Conservation (phyloP, 2,888 invertebrate genomes). For the Prosopocoilus inquinatus region DNA sequence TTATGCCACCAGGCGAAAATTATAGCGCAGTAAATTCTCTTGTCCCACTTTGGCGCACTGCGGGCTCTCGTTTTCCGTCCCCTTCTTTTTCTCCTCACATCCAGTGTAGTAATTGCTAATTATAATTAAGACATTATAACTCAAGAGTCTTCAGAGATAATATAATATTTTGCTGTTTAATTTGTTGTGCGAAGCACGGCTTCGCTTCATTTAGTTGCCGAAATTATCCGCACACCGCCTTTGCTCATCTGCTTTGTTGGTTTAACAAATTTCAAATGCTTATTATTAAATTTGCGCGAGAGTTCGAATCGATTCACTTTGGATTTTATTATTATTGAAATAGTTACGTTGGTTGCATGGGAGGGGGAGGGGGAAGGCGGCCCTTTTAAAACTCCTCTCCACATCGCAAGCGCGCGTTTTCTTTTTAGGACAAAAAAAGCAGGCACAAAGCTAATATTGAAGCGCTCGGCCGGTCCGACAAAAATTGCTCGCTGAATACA, state of each 20-base stretch:
- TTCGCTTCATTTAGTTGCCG: neutral
- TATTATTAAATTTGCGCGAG: neutral
- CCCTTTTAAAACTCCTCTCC: neutral
- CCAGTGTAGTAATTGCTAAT: neutral
- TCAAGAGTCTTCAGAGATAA: neutral
- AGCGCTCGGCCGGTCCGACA: conserved; percentile 4
- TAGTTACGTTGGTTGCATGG: too few species aligned
- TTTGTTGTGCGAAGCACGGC: neutral
- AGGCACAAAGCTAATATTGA: neutral
- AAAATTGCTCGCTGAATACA: conserved; percentile 17
- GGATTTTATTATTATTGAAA: too few species aligned
- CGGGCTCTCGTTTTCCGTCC: neutral
- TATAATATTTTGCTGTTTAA: neutral
- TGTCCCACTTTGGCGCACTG: neutral
- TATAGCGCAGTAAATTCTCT: neutral
- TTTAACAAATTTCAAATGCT: neutral
- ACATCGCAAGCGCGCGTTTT: neutral
- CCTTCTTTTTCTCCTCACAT: neutral
- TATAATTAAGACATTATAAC: neutral
- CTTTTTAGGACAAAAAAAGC: neutral
- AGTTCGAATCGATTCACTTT: neutral
- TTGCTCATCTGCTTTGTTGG: neutral
- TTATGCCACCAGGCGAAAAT: neutral
- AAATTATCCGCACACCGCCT: neutral
- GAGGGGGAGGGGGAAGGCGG: too few species aligned